Evolutionary conservation across 2,797 vertebrate genomes (phyloP).

Genomic region (Rhadinocentrus ornatus): DNA sequence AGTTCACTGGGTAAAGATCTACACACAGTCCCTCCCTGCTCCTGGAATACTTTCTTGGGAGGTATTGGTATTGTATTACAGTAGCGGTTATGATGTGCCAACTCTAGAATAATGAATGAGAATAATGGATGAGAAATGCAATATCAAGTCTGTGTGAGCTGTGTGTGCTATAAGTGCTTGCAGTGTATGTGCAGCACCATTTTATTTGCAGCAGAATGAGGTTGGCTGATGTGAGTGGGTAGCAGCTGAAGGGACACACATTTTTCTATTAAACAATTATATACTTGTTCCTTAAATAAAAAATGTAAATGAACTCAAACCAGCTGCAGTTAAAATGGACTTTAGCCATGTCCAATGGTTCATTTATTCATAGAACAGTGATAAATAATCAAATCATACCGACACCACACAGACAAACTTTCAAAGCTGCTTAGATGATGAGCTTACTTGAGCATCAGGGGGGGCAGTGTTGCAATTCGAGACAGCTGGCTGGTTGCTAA

Average conservation of each 20-base stretch:
- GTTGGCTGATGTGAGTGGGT: constrained; percentile 2
- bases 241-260: constrained; percentile 26
- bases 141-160: constrained; percentile 34
- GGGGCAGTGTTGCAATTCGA: constrained; percentile 50
- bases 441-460: constrained; percentile 56
- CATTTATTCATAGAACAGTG: constrained; percentile 2
- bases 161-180: not conserved
- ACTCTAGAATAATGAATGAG: constrained; percentile 39
- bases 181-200: constrained; percentile 4
- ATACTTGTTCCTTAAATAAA: constrained; percentile 29
- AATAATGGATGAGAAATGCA: constrained; percentile 54
- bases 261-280: constrained; percentile 14
- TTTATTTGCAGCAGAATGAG: constrained; percentile 12
- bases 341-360: constrained; percentile 11
- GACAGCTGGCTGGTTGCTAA: constrained; percentile 46
- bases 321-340: constrained; percentile 16
- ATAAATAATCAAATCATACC: constrained; percentile 23
- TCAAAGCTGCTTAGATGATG: constrained; percentile 5
- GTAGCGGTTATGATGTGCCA: constrained; percentile 30
- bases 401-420: constrained; percentile 6
- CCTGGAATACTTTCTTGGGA: constrained; percentile 5
- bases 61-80: constrained; percentile 52
- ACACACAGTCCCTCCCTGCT: constrained; percentile 18
- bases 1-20: constrained; percentile 18
- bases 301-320: constrained; percentile 32